phyloP scores from a whole-genome alignment of 2,888 invertebrate genomes.

The Diarsia brunnea region DNA sequence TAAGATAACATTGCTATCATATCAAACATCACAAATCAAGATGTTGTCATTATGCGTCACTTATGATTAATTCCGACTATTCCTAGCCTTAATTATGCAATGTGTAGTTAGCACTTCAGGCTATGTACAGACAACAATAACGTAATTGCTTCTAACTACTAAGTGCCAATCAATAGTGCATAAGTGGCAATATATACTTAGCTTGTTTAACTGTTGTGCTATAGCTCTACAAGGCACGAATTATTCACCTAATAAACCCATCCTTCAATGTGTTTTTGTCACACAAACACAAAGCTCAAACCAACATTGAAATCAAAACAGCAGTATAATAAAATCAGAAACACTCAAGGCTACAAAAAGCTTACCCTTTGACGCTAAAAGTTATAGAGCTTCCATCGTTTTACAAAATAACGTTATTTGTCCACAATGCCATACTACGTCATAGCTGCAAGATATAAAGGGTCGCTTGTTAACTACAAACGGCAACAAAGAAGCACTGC shows the following conservation, averaged over 20 bases:
- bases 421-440: conserved; percentile 47
- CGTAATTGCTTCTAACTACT: conserved; percentile 53
- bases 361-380: conserved; percentile 5
- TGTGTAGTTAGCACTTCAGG: conserved; percentile 53
- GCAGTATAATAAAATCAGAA: conserved; percentile 21
- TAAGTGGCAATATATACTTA: conserved; percentile 21
- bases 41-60: conserved; percentile 46
- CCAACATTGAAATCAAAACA: conserved; percentile 9
- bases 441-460: conserved; percentile 56
- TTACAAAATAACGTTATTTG: conserved; percentile 52
- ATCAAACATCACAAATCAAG: conserved; percentile 44
- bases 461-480: conserved; percentile 70
- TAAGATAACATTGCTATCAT: conserved; percentile 18
- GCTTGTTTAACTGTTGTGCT: neutral
- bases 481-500: conserved; percentile 67
- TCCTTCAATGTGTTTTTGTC: neutral
- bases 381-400: conserved; percentile 37
- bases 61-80: conserved; percentile 52
- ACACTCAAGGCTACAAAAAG: conserved; percentile 4
- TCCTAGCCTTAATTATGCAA: conserved; percentile 55
- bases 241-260: neutral
- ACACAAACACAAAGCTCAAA: conserved; percentile 7
- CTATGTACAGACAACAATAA: conserved; percentile 53
- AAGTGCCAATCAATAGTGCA: conserved; percentile 43
- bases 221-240: neutral